A percentile compares a stretch with the other conserved stretches of the same genome.
phyloP scores from a whole-genome alignment of 2,113 vertebrate species.

The Sapayoa aenigma region DNA sequence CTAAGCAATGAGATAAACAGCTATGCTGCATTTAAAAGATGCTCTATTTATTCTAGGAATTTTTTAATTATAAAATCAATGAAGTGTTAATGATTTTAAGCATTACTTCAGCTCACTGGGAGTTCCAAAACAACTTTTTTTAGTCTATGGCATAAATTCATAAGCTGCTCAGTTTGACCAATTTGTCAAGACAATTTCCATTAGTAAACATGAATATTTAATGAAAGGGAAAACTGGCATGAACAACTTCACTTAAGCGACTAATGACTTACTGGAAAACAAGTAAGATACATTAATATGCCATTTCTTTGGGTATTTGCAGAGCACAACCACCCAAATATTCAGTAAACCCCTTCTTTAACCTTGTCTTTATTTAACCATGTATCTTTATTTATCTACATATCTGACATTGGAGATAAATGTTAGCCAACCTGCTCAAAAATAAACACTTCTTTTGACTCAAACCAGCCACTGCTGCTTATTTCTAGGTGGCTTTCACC shows the following conservation, averaged over 20 bases:
- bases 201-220: conserved; percentile 82
- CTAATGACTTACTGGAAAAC: conserved; percentile 76
- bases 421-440: background rate
- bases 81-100: conserved; percentile 73
- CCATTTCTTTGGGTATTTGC: conserved; percentile 40
- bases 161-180: conserved; percentile 72
- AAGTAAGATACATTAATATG: conserved; percentile 43
- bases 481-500: background rate
- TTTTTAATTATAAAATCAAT: conserved; percentile 79
- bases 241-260: conserved; percentile 66
- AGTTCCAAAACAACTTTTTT: conserved; percentile 68
- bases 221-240: conserved; percentile 72
- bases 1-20: conserved; percentile 34
- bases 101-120: conserved; percentile 59
- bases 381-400: background rate
- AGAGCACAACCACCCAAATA: background rate
- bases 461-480: background rate
- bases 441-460: background rate
- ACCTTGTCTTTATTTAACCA: background rate
- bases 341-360: background rate
- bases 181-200: conserved; percentile 77
- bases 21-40: conserved; percentile 25
- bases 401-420: background rate
- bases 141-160: conserved; percentile 59
- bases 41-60: conserved; percentile 65